A percentile compares a stretch with the other conserved stretches of the same genome.
Evolutionary conservation across 2,888 invertebrate genomes (phyloP).

Genomic region (Macaria notata): DNA sequence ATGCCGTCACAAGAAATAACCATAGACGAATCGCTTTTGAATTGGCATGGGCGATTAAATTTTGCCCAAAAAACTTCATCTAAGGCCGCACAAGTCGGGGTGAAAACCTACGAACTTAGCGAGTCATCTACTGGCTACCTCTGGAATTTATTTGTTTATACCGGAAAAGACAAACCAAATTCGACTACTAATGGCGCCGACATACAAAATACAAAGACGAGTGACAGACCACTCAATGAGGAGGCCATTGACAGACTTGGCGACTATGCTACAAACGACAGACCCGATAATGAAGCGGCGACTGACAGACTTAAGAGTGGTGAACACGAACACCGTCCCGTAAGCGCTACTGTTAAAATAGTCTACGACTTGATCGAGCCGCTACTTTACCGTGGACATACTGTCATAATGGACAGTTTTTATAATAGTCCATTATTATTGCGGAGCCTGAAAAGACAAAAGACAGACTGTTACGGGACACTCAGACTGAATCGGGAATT

Average conservation of each 20-base stretch:
- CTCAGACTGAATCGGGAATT: slow-evolving; percentile 29
- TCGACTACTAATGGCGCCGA: background rate
- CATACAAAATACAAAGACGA: no score
- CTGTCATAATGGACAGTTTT: slow-evolving; percentile 21
- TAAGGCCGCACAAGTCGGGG: background rate
- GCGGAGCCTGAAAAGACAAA: slow-evolving; percentile 7
- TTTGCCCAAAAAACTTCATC: background rate
- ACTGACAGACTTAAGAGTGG: background rate
- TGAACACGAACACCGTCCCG: background rate
- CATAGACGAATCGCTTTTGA: background rate
- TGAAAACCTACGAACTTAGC: background rate
- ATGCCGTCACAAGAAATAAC: background rate
- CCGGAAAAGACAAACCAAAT: background rate
- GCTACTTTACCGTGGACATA: slow-evolving; percentile 20
- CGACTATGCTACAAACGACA: background rate
- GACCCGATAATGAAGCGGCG: background rate
- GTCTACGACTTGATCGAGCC: slow-evolving; percentile 14
- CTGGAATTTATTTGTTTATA: background rate
- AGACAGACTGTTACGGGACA: slow-evolving; percentile 30
- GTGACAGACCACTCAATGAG: background rate
- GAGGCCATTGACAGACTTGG: background rate
- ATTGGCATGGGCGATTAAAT: background rate
- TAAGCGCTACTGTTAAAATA: slow-evolving; percentile 13
- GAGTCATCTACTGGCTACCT: background rate
- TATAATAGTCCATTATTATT: slow-evolving; percentile 21